Conservation (phyloP, 1,140 invertebrate species). For the Harpegnathos saltator region DNA sequence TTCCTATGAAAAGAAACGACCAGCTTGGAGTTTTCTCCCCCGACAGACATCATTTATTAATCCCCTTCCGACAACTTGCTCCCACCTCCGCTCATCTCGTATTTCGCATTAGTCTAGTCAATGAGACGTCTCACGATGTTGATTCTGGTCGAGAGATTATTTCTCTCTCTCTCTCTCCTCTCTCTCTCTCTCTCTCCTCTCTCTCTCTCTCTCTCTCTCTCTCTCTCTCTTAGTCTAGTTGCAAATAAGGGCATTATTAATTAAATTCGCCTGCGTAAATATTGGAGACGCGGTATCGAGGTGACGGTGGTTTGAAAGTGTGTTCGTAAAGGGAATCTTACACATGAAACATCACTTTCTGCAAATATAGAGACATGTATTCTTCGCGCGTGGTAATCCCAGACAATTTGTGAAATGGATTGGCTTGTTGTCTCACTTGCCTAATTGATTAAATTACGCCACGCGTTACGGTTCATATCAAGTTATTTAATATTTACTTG, state of each 20-base stretch:
- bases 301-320: background rate
- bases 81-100: background rate
- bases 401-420: too few species aligned
- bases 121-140: slow-evolving; percentile 15
- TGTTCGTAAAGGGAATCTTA: background rate
- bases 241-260: slow-evolving; percentile 8
- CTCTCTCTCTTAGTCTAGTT: slow-evolving; percentile 31
- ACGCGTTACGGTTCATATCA: too few species aligned
- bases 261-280: slow-evolving; percentile 18
- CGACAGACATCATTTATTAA: slow-evolving; percentile 77
- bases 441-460: too few species aligned
- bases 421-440: too few species aligned
- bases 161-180: background rate
- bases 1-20: slow-evolving; percentile 67
- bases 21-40: slow-evolving; percentile 25
- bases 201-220: slow-evolving; percentile 5
- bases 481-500: too few species aligned
- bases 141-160: slow-evolving; percentile 5
- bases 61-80: slow-evolving; percentile 64
- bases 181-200: slow-evolving; percentile 1
- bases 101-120: slow-evolving; percentile 42
- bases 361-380: background rate
- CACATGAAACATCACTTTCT: background rate
- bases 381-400: background rate
- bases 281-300: background rate